Percentiles rank a stretch among this genome's conserved stretches.
These are phyloP conservation scores for Acanthis flammea DNA, from an alignment of 2,797 vertebrate genomes.

Conservation along the genomic window DNA sequence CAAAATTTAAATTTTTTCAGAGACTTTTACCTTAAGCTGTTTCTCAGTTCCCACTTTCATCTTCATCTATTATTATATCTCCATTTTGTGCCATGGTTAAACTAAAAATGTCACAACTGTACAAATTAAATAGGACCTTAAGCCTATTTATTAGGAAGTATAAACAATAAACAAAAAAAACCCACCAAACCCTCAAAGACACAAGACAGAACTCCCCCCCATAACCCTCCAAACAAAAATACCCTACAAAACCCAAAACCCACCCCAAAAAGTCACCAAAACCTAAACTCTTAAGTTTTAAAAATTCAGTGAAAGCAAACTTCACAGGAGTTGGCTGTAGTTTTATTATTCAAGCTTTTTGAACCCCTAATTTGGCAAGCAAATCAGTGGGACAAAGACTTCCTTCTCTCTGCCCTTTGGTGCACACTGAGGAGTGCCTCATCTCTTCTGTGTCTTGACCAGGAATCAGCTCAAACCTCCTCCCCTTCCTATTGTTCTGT, in stretches of 20 bases:
- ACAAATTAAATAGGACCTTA: background rate
- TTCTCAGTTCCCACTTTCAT: background rate
- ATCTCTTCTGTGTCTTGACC: background rate
- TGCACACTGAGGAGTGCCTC: fast-evolving
- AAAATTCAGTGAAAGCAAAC: background rate
- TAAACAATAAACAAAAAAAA: background rate
- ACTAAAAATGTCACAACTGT: background rate
- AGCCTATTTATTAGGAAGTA: background rate
- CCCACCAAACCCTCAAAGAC: fast-evolving
- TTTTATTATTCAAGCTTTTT: background rate
- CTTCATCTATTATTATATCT: background rate
- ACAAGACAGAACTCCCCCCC: background rate
- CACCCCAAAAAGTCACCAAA: background rate
- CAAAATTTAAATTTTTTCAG: background rate
- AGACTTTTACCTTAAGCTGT: background rate
- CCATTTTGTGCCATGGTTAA: background rate
- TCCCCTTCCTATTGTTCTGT: background rate
- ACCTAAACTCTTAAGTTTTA: background rate
- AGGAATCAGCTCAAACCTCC: background rate
- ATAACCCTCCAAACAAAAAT: background rate
- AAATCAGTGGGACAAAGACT: background rate
- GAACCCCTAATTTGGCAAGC: background rate
- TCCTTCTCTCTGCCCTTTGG: background rate
- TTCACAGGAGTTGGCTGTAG: background rate
- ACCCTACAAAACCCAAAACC: background rate